These are phyloP conservation scores for Glaucopsyche alexis DNA, from an alignment of 2,888 invertebrate genomes.

Conservation along the genomic window DNA sequence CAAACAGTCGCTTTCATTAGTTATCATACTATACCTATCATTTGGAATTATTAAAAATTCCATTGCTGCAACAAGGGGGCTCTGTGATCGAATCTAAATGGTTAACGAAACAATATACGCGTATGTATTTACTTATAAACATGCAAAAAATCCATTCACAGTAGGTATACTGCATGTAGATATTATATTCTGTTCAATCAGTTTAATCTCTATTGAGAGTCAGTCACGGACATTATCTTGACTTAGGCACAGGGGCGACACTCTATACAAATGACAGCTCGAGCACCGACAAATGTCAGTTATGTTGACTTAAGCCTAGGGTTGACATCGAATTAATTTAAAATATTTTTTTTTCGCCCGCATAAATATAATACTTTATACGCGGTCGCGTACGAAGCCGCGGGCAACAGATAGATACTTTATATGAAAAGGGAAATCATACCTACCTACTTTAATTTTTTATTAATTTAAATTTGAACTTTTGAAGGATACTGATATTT, in stretches of 20 bases:
- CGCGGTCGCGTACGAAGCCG: too few species aligned
- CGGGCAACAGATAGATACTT: too few species aligned
- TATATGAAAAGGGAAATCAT: too few species aligned
- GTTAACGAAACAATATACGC: neutral
- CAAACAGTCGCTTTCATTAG: neutral
- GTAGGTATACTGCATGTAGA: neutral
- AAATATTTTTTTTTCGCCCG: too few species aligned
- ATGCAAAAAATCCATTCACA: neutral
- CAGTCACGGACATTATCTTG: neutral
- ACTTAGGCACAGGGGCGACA: neutral
- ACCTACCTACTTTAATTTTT: too few species aligned
- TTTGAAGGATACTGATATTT: too few species aligned
- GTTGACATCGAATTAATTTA: too few species aligned
- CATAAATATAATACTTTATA: too few species aligned
- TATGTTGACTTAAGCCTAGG: too few species aligned
- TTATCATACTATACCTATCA: neutral
- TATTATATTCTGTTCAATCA: neutral
- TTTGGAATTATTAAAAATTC: neutral
- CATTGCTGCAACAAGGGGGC: neutral
- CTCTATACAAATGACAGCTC: too few species aligned
- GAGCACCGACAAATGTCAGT: too few species aligned
- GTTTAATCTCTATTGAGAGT: conserved; percentile 2
- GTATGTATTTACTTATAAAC: neutral
- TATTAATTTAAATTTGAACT: too few species aligned
- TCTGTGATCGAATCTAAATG: neutral